Percentiles rank a stretch among this genome's conserved stretches.
phyloP scores from a whole-genome alignment of 1,140 invertebrate species.

The Lethrus apterus region DNA sequence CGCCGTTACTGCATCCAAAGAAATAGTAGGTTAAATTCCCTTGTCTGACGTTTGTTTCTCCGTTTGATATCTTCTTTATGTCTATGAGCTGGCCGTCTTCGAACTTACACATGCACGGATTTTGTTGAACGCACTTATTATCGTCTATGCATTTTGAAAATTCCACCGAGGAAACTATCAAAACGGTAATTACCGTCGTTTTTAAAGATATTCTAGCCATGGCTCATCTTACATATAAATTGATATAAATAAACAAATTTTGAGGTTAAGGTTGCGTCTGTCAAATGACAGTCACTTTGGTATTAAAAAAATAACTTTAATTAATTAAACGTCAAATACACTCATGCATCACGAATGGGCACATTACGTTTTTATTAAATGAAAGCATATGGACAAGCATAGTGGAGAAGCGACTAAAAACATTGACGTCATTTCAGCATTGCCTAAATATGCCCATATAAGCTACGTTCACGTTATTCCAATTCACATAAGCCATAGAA shows the following conservation, averaged over 20 bases:
- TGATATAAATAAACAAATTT: slow-evolving; percentile 16
- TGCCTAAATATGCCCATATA: too few species aligned
- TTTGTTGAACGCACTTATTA: slow-evolving; percentile 8
- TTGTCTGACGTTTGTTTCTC: not conserved
- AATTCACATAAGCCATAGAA: too few species aligned
- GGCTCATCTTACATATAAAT: slow-evolving; percentile 15
- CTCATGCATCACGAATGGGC: not conserved
- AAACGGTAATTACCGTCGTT: slow-evolving; percentile 9
- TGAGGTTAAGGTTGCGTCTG: slow-evolving; percentile 12
- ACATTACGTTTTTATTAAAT: not conserved
- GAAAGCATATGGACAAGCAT: not conserved
- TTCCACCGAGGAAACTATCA: not conserved
- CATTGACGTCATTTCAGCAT: too few species aligned
- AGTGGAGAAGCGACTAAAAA: not conserved
- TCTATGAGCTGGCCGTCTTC: slow-evolving; percentile 21
- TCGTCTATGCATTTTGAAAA: not conserved
- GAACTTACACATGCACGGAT: slow-evolving; percentile 18
- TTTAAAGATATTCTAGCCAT: slow-evolving; percentile 18
- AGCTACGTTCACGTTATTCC: too few species aligned
- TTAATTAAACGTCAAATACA: not conserved
- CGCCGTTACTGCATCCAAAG: slow-evolving; percentile 15
- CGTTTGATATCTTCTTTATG: slow-evolving; percentile 11
- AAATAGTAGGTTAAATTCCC: slow-evolving; percentile 23
- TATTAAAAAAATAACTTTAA: not conserved
- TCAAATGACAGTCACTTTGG: not conserved